Evolutionary conservation across 2,888 invertebrate genomes (phyloP), one percentile per base, ranked within the genome.

Genomic region (Zaprionus obscuricornis): DNA sequence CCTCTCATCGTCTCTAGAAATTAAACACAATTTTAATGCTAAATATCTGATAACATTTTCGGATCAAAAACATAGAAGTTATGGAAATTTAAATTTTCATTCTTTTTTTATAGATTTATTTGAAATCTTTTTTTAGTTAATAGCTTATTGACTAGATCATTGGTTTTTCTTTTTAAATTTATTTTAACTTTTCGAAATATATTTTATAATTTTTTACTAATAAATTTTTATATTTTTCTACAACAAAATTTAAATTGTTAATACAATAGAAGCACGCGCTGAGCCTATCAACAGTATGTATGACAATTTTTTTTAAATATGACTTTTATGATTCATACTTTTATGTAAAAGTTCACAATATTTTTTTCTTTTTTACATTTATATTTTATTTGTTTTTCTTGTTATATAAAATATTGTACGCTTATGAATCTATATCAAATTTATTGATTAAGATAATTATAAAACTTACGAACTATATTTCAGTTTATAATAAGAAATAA

Each of bases 201-300:
- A 6, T 5, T 26, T 13, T 62, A 40, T 46, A 1, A 20, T 51
- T 69, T 47, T 27, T 13, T 47, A 43, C 22, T 64, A 64, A 70
- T 37, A 3, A 27, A 43, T 46, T 33, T 33, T 16, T 37, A 47
- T 52, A 29, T 22, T 52, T 31, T 18, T 17, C 18, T 20, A 18
- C 34, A 20, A 59, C 33, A 39, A 50, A 36, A 18, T 20, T 26
- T 13, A 16, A 69, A 63, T n/a, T n/a, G n/a, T n/a, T n/a, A n/a
- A n/a, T n/a, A 18, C 17, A 24, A 39, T 20, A 56, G 50, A 71
- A 43, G 43, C 20, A 29, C 58, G 37, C 17, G 49, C 29, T 24
- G 72, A 57, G 13, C 18, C 46, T 24, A 18, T 14, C 31, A 34
- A 72, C 45, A 36, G 72, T 67, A 66, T 37, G 72, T 72, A 71